These are phyloP conservation scores for Coboldia fuscipes DNA, from an alignment of 1,140 invertebrate species.

Conservation along the genomic window DNA sequence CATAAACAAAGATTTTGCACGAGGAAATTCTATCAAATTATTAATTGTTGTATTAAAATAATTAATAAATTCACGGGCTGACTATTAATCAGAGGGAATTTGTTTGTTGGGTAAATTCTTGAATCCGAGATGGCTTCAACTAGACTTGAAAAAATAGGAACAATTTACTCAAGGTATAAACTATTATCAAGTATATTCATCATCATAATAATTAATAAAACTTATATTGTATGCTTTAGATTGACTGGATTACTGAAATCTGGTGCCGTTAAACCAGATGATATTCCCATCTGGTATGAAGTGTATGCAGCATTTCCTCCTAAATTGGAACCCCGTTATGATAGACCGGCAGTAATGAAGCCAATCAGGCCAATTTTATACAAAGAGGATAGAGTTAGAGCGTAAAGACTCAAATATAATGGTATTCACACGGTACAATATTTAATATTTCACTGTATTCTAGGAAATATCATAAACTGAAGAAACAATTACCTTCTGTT, in stretches of 20 bases:
- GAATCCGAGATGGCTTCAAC: slow-evolving; percentile 47
- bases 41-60: too few relatives aligned
- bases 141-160: slow-evolving; percentile 47
- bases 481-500: slow-evolving; percentile 24
- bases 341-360: slow-evolving; percentile 31
- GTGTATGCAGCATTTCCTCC: slow-evolving; percentile 74
- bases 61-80: too few relatives aligned
- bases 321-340: slow-evolving; percentile 46
- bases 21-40: too few relatives aligned
- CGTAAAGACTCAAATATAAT: slow-evolving; percentile 39
- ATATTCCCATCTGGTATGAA: slow-evolving; percentile 77
- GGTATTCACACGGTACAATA: too few relatives aligned
- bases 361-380: slow-evolving; percentile 56
- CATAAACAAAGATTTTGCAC: too few relatives aligned
- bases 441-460: too few relatives aligned
- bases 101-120: too few relatives aligned
- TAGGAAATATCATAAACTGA: slow-evolving; percentile 37
- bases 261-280: slow-evolving; percentile 49
- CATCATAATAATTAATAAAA: not conserved
- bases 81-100: too few relatives aligned
- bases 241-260: slow-evolving; percentile 48
- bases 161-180: slow-evolving; percentile 38
- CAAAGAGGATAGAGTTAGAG: slow-evolving; percentile 64
- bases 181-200: not conserved
- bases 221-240: slow-evolving; percentile 26